Evolutionary conservation across 2,888 invertebrate species (phyloP).

Genomic region (Hemistola chrysoprasaria): DNA sequence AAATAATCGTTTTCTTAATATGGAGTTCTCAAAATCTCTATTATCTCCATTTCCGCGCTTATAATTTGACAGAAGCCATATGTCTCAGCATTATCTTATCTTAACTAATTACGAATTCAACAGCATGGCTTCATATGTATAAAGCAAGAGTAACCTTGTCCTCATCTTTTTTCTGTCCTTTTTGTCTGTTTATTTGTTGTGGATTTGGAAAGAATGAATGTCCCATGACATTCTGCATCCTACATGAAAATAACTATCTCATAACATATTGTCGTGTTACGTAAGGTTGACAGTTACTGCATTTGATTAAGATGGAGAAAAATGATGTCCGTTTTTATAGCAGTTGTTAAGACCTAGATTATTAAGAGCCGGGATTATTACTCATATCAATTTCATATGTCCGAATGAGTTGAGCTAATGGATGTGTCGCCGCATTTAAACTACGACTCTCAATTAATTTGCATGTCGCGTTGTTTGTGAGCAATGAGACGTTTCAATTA

Average conservation of each 20-base stretch:
- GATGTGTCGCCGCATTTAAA: constrained; percentile 37
- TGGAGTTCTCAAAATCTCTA: no score
- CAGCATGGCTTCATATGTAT: constrained; percentile 9
- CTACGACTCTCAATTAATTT: constrained; percentile 53
- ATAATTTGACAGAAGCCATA: no score
- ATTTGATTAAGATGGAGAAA: background rate
- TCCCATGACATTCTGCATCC: constrained; percentile 15
- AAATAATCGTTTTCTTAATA: no score
- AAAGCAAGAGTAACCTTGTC: constrained; percentile 28
- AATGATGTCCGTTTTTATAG: constrained; percentile 1
- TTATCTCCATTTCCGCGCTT: no score
- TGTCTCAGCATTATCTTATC: no score
- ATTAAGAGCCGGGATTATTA: constrained; percentile 15
- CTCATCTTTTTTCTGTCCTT: constrained; percentile 34
- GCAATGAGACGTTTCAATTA: constrained; percentile 53
- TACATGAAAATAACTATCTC: no score
- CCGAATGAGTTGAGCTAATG: constrained; percentile 32
- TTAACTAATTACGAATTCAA: constrained; percentile 1
- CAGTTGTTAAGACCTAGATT: constrained; percentile 8
- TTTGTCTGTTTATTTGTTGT: constrained; percentile 25
- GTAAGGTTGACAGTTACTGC: background rate
- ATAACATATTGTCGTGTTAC: no score
- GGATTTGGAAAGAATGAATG: constrained; percentile 14
- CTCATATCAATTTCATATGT: constrained; percentile 18
- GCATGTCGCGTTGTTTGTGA: constrained; percentile 42